Percentiles rank a stretch among this genome's conserved stretches.
These are phyloP conservation scores for Drosophila limbata DNA, from an alignment of 2,888 invertebrate genomes.

Conservation along the genomic window DNA sequence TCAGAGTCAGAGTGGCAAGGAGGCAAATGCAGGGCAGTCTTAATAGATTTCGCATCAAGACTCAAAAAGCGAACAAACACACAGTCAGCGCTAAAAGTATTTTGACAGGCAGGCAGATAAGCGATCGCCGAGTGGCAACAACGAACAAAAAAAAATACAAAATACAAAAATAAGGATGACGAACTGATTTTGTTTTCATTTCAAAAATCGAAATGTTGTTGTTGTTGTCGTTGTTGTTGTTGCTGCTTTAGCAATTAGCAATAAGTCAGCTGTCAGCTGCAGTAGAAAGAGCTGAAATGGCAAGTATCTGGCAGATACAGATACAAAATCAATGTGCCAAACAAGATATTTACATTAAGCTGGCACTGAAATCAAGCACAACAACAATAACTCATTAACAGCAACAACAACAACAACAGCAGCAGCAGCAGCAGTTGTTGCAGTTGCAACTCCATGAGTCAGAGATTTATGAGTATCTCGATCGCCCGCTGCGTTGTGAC, in stretches of 20 bases:
- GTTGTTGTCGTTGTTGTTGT: slow-evolving; percentile 7
- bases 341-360: slow-evolving; percentile 80
- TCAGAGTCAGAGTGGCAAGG: slow-evolving; percentile 8
- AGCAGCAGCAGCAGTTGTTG: slow-evolving; percentile 12
- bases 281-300: slow-evolving; percentile 16
- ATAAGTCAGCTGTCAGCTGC: slow-evolving; percentile 78
- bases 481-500: slow-evolving; percentile 32
- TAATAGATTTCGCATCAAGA: slow-evolving; percentile 81
- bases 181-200: slow-evolving; percentile 70
- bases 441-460: slow-evolving; percentile 23
- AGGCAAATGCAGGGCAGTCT: slow-evolving; percentile 42
- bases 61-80: slow-evolving; percentile 19
- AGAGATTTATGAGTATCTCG: slow-evolving; percentile 29
- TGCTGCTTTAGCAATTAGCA: slow-evolving; percentile 73
- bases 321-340: slow-evolving; percentile 76
- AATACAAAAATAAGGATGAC: slow-evolving; percentile 56
- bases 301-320: slow-evolving; percentile 26
- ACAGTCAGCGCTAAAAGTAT: slow-evolving; percentile 75
- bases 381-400: slow-evolving; percentile 58
- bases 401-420: slow-evolving; percentile 34
- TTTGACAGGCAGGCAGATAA: slow-evolving; percentile 75
- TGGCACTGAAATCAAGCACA: slow-evolving; percentile 48
- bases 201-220: slow-evolving; percentile 32
- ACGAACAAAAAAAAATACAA: neutral
- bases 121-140: slow-evolving; percentile 56